Evolutionary conservation across 2,113 vertebrate species (phyloP), one percentile per base, ranked within the genome.

Genomic region (Tachysurus vachellii): DNA sequence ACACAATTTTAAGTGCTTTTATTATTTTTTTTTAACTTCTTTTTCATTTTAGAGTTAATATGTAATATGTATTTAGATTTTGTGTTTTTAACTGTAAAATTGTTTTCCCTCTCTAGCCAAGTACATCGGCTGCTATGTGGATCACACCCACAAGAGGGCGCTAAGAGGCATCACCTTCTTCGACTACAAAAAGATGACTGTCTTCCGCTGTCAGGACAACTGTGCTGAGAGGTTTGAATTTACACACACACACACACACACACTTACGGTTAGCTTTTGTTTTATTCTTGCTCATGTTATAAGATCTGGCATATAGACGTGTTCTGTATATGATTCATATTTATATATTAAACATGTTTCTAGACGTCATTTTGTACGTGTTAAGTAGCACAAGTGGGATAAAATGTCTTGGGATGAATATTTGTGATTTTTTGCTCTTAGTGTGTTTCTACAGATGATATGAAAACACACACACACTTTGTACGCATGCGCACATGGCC

Each of bases 141-240:
- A 99, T 90, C 93, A 96, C 94, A 97, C 95, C 68, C 95, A 95
- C 88, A 96, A 91, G 70, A 94, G 98, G 90, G 96, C 97, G 0
- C 96, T 99, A 84, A 96, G 97, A 26, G 98, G 98, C 31, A 95
- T 97, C 87, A 99, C 98, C 90, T 99, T 99, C 95, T 97, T 98
- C 3, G 98, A 99, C 97, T 99, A 99, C 96, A 99, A 98, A 93
- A 99, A 98, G 96, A 99, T 99, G 98, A 99, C 98, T 13, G 93
- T 99, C 88, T 99, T 99, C 92, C 98, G 97, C 93, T 99, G 98
- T 96, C 98, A 99, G 93, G 98, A 99, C 97, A 99, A 98, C 97
- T 99, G 98, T 75, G 98, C 97, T 0, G 98, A 99, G 93, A 96
- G 98, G 98, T 99, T 96, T 7, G 95, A 64, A 17, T 42, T 23